Evolutionary conservation across 2,888 invertebrate species (phyloP).

Genomic region (Napeogenes inachia): DNA sequence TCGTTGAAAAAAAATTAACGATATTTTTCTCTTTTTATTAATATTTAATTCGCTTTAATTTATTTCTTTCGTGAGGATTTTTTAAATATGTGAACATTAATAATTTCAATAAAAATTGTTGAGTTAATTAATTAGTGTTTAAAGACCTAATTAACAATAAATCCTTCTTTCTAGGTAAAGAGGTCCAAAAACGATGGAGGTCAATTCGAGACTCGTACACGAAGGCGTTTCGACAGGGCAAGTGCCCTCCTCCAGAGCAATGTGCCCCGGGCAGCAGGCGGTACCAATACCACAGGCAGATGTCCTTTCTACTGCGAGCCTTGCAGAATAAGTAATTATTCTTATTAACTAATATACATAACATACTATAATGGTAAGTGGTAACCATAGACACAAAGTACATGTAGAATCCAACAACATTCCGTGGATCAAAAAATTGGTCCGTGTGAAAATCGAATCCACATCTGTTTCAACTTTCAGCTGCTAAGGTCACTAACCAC

Average conservation of each 20-base stretch:
- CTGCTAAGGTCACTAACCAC: no score
- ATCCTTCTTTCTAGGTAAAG: slow-evolving; percentile 55
- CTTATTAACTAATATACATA: neutral
- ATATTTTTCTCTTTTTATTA: no score
- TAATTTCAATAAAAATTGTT: neutral
- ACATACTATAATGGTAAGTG: no score
- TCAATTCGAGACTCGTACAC: slow-evolving; percentile 72
- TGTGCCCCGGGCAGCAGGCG: slow-evolving; percentile 57
- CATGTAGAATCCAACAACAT: no score
- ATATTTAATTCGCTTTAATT: no score
- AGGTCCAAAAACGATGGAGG: slow-evolving; percentile 71
- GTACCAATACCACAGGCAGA: slow-evolving; percentile 63
- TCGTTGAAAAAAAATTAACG: no score
- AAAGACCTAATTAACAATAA: neutral
- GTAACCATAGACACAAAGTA: no score
- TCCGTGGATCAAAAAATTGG: no score
- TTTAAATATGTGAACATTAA: no score
- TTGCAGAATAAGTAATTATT: slow-evolving; percentile 64
- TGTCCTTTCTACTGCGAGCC: slow-evolving; percentile 61
- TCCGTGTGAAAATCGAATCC: no score
- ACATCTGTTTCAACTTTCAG: no score
- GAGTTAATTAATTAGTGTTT: neutral
- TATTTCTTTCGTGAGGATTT: no score
- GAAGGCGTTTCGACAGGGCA: slow-evolving; percentile 68
- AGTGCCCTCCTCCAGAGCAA: slow-evolving; percentile 60